phyloP scores from a whole-genome alignment of 2,888 invertebrate genomes.

The Microctonus aethiopoides region DNA sequence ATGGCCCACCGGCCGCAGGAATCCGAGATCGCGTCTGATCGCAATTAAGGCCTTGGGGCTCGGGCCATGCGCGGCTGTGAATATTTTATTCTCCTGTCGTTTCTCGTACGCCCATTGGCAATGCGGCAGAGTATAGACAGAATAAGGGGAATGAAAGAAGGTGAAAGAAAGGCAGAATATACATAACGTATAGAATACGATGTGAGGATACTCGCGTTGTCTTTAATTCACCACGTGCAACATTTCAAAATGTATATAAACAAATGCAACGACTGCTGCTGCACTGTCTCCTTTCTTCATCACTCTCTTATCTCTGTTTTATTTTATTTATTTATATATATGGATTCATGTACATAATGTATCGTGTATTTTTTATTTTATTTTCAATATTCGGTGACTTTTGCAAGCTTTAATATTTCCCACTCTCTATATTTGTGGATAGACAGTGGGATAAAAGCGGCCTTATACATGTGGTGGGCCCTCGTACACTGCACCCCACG shows the following conservation, averaged over 20 bases:
- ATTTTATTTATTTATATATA: background rate
- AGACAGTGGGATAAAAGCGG: no score
- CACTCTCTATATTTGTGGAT: background rate
- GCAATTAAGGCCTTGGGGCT: slow-evolving; percentile 65
- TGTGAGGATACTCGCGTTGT: background rate
- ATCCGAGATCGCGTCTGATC: slow-evolving; percentile 68
- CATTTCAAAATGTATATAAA: slow-evolving; percentile 2
- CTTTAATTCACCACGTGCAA: slow-evolving; percentile 21
- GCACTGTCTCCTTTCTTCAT: background rate
- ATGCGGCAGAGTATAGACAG: slow-evolving; percentile 5
- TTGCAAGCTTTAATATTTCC: background rate
- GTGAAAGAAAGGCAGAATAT: slow-evolving; percentile 1
- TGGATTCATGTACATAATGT: background rate
- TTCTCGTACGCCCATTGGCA: slow-evolving; percentile 17
- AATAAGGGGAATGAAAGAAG: background rate
- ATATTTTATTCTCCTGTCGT: slow-evolving; percentile 61
- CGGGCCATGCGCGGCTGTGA: slow-evolving; percentile 61
- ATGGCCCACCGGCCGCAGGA: slow-evolving; percentile 64
- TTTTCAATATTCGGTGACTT: background rate
- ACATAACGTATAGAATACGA: background rate
- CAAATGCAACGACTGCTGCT: background rate
- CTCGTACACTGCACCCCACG: slow-evolving; percentile 38
- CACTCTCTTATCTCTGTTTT: background rate
- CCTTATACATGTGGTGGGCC: slow-evolving; percentile 19
- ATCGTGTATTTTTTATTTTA: background rate